Conservation (phyloP, 2,797 vertebrate genomes). For the Chiloscyllium punctatum region DNA sequence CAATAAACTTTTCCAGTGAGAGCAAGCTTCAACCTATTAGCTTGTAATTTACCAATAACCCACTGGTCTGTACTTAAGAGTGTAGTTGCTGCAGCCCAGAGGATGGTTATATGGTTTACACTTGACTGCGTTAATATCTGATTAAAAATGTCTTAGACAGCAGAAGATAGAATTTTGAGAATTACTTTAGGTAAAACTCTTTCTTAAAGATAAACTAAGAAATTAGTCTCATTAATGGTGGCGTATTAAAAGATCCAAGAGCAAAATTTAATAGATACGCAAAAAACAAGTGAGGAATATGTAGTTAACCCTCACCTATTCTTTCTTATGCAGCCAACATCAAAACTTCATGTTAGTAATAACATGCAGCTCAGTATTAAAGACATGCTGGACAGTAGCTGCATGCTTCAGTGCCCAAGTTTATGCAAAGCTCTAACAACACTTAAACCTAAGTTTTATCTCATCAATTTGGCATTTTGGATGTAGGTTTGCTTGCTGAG, state of each 20-base stretch:
- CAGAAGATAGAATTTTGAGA: neutral
- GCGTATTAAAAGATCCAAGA: neutral
- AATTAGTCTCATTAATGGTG: neutral
- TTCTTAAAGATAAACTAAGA: neutral
- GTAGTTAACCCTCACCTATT: neutral
- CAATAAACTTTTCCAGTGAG: neutral
- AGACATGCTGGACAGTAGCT: no score
- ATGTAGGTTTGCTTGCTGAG: no score
- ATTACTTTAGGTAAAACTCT: neutral
- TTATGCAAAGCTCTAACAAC: no score
- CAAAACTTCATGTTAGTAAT: neutral
- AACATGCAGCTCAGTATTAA: no score
- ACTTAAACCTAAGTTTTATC: no score
- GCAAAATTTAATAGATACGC: neutral
- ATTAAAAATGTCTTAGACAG: neutral
- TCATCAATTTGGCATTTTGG: no score
- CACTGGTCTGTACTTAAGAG: neutral
- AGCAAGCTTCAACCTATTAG: slow-evolving; percentile 10
- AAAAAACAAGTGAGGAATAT: neutral
- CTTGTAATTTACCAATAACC: neutral
- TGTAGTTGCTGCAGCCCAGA: neutral
- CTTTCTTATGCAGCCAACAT: neutral
- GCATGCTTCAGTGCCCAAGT: no score
- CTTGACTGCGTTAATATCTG: neutral
- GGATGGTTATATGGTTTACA: neutral